A percentile compares a stretch with the other conserved stretches of the same genome.
Conservation (phyloP, 2,797 vertebrate genomes). For the Oreochromis grahami region DNA sequence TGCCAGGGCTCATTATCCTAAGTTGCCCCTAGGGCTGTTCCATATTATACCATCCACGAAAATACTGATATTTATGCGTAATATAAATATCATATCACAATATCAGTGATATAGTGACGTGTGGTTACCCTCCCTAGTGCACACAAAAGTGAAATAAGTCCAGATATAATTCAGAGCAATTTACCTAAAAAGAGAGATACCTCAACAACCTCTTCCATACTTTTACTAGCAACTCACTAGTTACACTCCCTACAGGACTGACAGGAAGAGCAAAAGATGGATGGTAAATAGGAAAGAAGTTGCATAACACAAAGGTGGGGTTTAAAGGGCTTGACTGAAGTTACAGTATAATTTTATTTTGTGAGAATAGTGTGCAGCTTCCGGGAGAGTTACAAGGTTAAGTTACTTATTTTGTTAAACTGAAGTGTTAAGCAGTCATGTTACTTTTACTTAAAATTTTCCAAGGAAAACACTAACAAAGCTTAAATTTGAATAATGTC, state of each 20-base stretch:
- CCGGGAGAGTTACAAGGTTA: not conserved
- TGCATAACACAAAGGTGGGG: not conserved
- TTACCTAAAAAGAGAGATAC: not conserved
- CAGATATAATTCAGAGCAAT: not conserved
- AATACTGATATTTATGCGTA: not conserved
- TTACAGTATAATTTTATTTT: not conserved
- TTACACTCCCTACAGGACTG: not conserved
- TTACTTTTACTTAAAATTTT: not conserved
- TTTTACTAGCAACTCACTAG: not conserved
- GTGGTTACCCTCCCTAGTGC: not conserved
- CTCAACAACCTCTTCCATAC: not conserved
- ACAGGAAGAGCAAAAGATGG: not conserved
- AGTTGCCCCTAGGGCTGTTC: not conserved
- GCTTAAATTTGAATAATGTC: not conserved
- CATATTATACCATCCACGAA: rapidly evolving
- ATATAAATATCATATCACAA: not conserved
- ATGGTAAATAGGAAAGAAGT: not conserved
- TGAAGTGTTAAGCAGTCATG: not conserved
- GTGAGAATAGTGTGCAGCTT: not conserved
- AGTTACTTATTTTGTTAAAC: not conserved
- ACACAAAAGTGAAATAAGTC: not conserved
- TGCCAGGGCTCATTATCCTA: not conserved
- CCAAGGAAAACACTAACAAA: not conserved
- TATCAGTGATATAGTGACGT: not conserved
- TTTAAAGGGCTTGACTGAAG: not conserved